Evolutionary conservation across 2,888 invertebrate genomes (phyloP).

Genomic region (Biston stratarius): DNA sequence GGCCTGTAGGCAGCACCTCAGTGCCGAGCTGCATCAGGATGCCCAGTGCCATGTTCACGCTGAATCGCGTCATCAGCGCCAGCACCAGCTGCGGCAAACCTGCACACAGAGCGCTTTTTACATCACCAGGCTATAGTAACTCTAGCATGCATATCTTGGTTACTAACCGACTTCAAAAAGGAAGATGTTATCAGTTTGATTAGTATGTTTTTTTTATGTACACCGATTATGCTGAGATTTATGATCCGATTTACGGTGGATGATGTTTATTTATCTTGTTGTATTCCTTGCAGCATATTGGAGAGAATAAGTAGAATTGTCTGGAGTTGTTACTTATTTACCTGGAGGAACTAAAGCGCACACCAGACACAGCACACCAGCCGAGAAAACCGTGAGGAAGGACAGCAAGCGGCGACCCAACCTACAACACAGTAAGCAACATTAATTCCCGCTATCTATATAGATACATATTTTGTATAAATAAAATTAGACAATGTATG

Average conservation of each 20-base stretch:
- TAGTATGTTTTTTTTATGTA: no score
- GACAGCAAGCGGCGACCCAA: conserved; percentile 62
- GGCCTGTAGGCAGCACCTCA: conserved; percentile 66
- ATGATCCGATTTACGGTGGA: no score
- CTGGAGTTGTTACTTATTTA: conserved; percentile 40
- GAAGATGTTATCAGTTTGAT: no score
- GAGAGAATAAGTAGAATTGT: not conserved
- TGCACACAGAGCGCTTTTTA: not conserved
- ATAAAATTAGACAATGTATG: no score
- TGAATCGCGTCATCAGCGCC: conserved; percentile 64
- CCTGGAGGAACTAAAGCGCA: conserved; percentile 62
- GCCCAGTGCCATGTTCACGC: conserved; percentile 66
- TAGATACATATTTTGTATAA: no score
- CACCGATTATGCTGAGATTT: no score
- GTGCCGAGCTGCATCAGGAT: conserved; percentile 63
- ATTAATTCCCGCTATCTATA: not conserved
- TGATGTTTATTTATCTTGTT: no score
- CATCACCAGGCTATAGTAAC: not conserved
- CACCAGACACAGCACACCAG: conserved; percentile 52
- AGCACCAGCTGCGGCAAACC: conserved; percentile 60
- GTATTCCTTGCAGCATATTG: no score
- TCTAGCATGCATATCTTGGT: no score
- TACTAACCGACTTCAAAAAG: no score
- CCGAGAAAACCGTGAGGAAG: conserved; percentile 52
- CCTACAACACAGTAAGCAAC: conserved; percentile 45